These are phyloP conservation scores for Solea solea DNA, from an alignment of 2,113 vertebrate genomes.

Conservation along the genomic window DNA sequence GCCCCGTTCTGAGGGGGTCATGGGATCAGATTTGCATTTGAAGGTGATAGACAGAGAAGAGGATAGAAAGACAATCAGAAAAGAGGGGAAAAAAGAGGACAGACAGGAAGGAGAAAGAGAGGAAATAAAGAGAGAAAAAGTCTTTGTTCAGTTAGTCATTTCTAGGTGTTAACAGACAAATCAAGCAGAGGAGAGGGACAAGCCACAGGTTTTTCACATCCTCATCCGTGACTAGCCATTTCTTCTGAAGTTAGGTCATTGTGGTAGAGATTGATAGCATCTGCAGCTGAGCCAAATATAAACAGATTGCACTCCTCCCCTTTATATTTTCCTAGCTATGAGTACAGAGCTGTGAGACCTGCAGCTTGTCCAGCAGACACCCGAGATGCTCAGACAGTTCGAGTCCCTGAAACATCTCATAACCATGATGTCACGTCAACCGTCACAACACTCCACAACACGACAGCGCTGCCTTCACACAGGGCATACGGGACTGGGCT, in stretches of 20 bases:
- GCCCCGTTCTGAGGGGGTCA: constrained; percentile 88
- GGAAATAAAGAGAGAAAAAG: constrained; percentile 45
- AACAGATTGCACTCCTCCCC: neutral
- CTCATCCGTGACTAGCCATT: constrained; percentile 36
- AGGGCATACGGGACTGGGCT: constrained; percentile 55
- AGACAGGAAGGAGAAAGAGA: constrained; percentile 49
- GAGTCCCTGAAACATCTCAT: constrained; percentile 54
- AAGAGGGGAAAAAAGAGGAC: constrained; percentile 37
- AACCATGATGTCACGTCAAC: constrained; percentile 68
- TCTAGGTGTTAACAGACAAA: constrained; percentile 54
- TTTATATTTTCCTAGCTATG: constrained; percentile 7
- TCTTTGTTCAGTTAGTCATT: constrained; percentile 75
- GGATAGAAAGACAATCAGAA: constrained; percentile 29
- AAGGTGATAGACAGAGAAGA: constrained; percentile 27
- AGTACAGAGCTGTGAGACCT: constrained; percentile 58
- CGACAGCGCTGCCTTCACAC: constrained; percentile 72
- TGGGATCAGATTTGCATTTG: constrained; percentile 30
- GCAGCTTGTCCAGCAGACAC: constrained; percentile 72
- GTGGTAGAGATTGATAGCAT: neutral
- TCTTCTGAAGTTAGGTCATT: constrained; percentile 16
- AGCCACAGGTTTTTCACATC: constrained; percentile 69
- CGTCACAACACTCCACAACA: constrained; percentile 82
- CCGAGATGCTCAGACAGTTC: constrained; percentile 61
- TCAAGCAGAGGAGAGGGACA: constrained; percentile 63
- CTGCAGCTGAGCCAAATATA: constrained; percentile 14